Base-by-base conservation (phyloP, 2,888 invertebrate species). In the Kuschelorhynchus macadamiae region DNA sequence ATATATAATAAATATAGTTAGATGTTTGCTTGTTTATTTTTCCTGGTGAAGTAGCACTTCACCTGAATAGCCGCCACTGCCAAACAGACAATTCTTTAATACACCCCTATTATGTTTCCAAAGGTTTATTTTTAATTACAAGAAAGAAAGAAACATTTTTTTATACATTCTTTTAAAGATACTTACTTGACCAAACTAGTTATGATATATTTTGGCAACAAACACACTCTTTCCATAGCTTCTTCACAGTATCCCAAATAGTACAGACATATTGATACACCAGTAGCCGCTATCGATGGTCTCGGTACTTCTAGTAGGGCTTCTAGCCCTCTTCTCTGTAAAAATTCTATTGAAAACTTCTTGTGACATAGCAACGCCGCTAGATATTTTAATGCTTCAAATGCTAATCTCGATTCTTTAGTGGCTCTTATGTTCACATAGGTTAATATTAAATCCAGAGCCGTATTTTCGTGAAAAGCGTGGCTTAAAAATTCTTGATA, bases 181-280 rank as follows among this genome's bases (percentile, higher is more conserved):
- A 75, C 84, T 84, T 80, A 90, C 87, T 87, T 91, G 42, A 96
- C 95, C 21, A 96, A 85, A 75, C 92, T 92, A 0, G 89, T 87
- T 33, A 96, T 88, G 0, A 92, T 88, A 72, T 88, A 87, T 77
- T 93, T 89, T 0, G 96, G 93, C 81, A 97, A 87, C 17, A 93
- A 85, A 78, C 97, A 98, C 17, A 97, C 95, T 57, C 95, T 87
- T 82, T 98, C 98, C 95, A 99, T 97, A 0, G 97, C 96, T 83
- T 98, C 98, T 81, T 97, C 97, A 80, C 95, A 96, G 85, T 97
- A 98, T 0, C 97, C 96, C 62, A 99, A 86, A 85, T 98, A 98
- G 85, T 98, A 98, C 32, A 99, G 87, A 76, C 97, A 97, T 70
- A 98, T 94, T 0, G 97, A 95, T 1, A 98, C 97, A 11, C 96